These are phyloP conservation scores for Zhuqinia jingwanae DNA, from an alignment of 2,888 invertebrate genomes.

Conservation along the genomic window DNA sequence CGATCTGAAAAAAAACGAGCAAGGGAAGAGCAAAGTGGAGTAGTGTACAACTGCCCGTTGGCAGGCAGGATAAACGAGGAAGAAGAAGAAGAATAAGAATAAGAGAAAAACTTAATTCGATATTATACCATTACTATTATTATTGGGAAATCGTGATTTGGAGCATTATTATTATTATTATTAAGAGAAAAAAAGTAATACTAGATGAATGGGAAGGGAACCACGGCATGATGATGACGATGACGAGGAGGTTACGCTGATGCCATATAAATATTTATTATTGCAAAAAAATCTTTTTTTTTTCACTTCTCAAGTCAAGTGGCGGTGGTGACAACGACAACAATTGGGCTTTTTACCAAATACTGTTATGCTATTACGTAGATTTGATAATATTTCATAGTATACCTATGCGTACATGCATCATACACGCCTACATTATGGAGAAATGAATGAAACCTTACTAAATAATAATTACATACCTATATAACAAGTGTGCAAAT, in stretches of 20 bases:
- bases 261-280: conserved; percentile 40
- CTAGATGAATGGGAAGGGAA: background rate
- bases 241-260: conserved; percentile 14
- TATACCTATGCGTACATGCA: background rate
- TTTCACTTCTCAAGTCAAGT: conserved; percentile 1
- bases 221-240: background rate
- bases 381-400: too few species aligned
- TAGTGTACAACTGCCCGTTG: background rate
- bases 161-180: conserved; percentile 38
- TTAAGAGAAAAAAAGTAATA: background rate
- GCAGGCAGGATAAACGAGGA: background rate
- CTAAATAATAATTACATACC: conserved; percentile 35
- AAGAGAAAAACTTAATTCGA: conserved; percentile 25
- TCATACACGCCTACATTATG: background rate
- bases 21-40: background rate
- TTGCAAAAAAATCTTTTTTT: conserved; percentile 11
- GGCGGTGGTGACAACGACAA: background rate
- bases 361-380: background rate
- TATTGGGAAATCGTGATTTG: conserved; percentile 53
- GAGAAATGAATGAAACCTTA: conserved; percentile 10
- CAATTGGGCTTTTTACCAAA: background rate
- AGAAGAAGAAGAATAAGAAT: too few species aligned
- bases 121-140: conserved; percentile 23
- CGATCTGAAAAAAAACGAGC: too few species aligned
- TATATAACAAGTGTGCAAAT: too few species aligned